These are phyloP conservation scores for Brenthis hecate DNA, from an alignment of 2,888 invertebrate genomes.

Conservation along the genomic window DNA sequence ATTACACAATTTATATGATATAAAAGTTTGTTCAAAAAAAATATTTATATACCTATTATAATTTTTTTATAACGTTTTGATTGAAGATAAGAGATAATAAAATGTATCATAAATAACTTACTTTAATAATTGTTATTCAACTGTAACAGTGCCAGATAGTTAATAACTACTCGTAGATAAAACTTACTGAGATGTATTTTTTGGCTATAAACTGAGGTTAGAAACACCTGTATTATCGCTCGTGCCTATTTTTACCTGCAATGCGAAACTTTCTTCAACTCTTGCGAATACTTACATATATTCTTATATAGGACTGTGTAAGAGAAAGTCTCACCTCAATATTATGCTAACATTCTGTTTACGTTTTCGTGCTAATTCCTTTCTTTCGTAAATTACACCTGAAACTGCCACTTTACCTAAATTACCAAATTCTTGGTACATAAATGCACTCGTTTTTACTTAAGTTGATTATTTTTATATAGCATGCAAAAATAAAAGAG, in stretches of 20 bases:
- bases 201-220: conserved; percentile 2
- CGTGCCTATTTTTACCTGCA: conserved; percentile 16
- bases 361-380: not conserved
- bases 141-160: too few relatives aligned
- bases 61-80: too few relatives aligned
- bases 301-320: not conserved
- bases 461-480: not conserved
- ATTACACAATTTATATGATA: too few relatives aligned
- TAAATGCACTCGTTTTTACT: conserved; percentile 2
- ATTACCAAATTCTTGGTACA: conserved; percentile 12
- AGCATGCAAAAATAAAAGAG: not conserved
- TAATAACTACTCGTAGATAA: too few relatives aligned
- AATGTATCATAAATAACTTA: too few relatives aligned
- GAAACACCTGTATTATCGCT: conserved; percentile 1
- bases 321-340: not conserved
- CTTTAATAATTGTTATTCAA: too few relatives aligned
- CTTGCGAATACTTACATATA: not conserved
- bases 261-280: conserved; percentile 10
- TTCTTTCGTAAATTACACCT: conserved; percentile 1
- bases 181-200: not conserved
- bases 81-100: too few relatives aligned
- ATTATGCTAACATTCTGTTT: not conserved
- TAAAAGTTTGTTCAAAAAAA: too few relatives aligned
- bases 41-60: too few relatives aligned
- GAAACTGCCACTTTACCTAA: conserved; percentile 9